Evolutionary conservation across 2,113 vertebrate species (phyloP).

Genomic region (Ursus arctos): DNA sequence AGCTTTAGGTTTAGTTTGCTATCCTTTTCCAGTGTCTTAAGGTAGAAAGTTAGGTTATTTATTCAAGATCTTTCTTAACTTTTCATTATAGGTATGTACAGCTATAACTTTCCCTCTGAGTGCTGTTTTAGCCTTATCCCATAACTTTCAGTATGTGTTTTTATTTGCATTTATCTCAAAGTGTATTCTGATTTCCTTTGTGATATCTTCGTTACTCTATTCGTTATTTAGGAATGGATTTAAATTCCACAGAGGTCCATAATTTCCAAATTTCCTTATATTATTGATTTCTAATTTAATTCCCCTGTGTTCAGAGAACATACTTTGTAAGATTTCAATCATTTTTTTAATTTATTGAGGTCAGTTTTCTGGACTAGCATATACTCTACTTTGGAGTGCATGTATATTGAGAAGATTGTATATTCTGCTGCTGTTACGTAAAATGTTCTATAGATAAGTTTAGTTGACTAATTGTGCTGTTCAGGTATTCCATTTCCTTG

Average conservation of each 20-base stretch:
- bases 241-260: not conserved
- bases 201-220: not conserved
- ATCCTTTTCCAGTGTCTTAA: not conserved
- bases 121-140: not conserved
- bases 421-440: not conserved
- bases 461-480: not conserved
- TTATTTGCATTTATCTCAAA: not conserved
- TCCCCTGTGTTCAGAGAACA: not conserved
- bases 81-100: not conserved
- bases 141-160: not conserved
- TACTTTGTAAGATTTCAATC: not conserved
- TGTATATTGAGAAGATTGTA: not conserved
- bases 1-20: not conserved
- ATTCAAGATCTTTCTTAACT: not conserved
- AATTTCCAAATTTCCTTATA: not conserved
- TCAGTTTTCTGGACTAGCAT: not conserved
- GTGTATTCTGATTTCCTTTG: not conserved
- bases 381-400: not conserved
- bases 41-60: not conserved
- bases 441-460: not conserved
- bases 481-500: not conserved
- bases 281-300: not conserved
- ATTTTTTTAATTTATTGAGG: not conserved
- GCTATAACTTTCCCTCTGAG: not conserved
- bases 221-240: not conserved